Base-by-base conservation (phyloP, 2,888 invertebrate genomes). In the Baronia brevicornis region DNA sequence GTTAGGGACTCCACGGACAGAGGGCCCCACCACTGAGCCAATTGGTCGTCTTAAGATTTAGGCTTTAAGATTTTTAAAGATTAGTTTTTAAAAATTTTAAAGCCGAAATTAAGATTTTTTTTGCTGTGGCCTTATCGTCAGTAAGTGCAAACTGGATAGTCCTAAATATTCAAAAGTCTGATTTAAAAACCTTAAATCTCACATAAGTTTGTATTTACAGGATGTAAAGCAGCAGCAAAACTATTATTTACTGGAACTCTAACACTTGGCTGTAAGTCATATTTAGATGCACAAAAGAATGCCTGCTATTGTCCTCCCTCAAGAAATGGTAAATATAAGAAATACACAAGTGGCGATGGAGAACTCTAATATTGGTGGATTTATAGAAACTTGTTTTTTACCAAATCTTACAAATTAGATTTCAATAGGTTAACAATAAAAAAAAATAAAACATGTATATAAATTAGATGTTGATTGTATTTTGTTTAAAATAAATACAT, bases 181-280 rank as follows among this genome's bases (percentile, higher is more conserved):
- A n/a, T n/a, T n/a, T n/a, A n/a, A n/a, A n/a, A n/a, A n/a, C n/a
- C n/a, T n/a, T n/a, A n/a, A n/a, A n/a, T n/a, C 20, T 20, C 3
- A 10, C 7, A 5, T 22, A 6, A 28, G n/a, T 39, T n/a, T n/a
- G 37, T 46, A 45, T 41, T 86, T 86, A 35, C 72, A 91, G 93
- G 92, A 33, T 96, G 96, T 59, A 94, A 95, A 73, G 91, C 88
- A 7, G 92, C 93, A 17, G 93, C 95, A 0, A 95, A 96, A 68
- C 78, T 95, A 70, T 78, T 96, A 9, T 95, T 91, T 60, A 93
- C 94, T 0, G 94, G 94, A 5, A 95, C 96, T 0, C 72, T 93
- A 23, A 91, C 95, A 4, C 75, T 96, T 2, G 96, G 96, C 0
- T 96, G 96, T 57, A 93, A 93, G 58, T 89, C 95, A 10, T 97